Base-by-base conservation (phyloP, 2,797 vertebrate species). In the Sebastes umbrosus region DNA sequence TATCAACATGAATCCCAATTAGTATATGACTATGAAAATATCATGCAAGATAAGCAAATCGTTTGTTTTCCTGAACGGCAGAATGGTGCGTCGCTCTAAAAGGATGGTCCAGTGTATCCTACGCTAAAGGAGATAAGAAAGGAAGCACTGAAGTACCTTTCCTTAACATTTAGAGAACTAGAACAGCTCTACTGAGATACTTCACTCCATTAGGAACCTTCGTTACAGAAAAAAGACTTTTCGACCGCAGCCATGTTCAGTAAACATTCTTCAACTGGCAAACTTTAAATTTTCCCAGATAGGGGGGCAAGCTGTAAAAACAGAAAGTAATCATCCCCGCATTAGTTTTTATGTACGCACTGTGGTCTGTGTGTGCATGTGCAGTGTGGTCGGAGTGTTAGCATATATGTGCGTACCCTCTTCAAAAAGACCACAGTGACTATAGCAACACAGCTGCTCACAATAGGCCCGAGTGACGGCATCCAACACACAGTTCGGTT, bases 351-450 rank as follows among this genome's bases (percentile, higher is more conserved):
- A 52, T 52, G 50, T 52, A 52, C 20, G 50, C 8, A 6, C 50
- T 52, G 50, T 14, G 20, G 50, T 52, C 50, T 62, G 46, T 72
- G 73, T 39, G 77, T 74, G 68, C 3, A 75, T 50, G 70, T 46
- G 59, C 11, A 32, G 22, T 80, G 64, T 58, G 68, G 80, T 77
- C 8, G 4, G 69, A 69, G 50, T 69, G 69, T 60, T 43, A 22
- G 77, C 39, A 75, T 62, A 46, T 70, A 76, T 46, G 27, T 68
- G 62, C 4, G 39, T 50, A 46, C 16, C 8, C 29, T 36, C 83
- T 93, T 91, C 86, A 91, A 83, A 86, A 80, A 6, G 75, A 86
- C 71, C 73, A 7, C 81, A 88, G 75, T 27, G 85, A 88, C 86
- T 71, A 55, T 25, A 85, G 87, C 73, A 83, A 84, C 82, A 75